phyloP scores from a whole-genome alignment of 2,888 invertebrate genomes.

The Geotrupes spiniger region DNA sequence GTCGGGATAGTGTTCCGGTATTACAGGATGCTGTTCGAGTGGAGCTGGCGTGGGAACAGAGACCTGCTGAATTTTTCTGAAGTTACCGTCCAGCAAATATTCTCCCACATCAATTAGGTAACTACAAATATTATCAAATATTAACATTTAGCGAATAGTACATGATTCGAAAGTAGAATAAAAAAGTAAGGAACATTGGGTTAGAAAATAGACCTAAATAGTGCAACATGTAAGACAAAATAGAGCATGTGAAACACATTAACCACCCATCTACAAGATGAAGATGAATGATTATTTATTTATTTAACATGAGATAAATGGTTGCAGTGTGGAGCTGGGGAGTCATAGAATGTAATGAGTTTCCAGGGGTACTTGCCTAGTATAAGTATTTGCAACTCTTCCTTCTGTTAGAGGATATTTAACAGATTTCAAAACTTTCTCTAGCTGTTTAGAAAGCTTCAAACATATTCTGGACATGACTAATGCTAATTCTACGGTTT shows the following conservation, averaged over 20 bases:
- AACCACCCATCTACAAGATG: too few species aligned
- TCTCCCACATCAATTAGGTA: neutral
- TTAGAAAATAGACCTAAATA: too few species aligned
- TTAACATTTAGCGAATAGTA: neutral
- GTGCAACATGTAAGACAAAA: too few species aligned
- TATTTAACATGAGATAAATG: too few species aligned
- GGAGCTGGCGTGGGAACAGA: slow-evolving; percentile 5
- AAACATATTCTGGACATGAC: slow-evolving; percentile 9
- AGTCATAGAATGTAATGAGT: neutral
- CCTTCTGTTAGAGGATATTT: slow-evolving; percentile 8
- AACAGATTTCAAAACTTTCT: neutral
- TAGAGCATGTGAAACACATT: too few species aligned
- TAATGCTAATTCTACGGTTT: slow-evolving; percentile 7
- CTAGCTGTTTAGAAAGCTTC: neutral
- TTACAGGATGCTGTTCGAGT: slow-evolving; percentile 4
- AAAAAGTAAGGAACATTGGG: neutral
- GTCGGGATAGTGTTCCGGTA: slow-evolving; percentile 14
- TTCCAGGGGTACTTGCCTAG: neutral
- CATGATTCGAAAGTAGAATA: neutral
- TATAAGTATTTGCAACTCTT: neutral
- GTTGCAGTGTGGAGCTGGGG: too few species aligned
- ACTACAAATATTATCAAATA: neutral
- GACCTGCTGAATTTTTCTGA: slow-evolving; percentile 2
- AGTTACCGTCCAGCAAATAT: slow-evolving; percentile 9
- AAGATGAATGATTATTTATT: too few species aligned